A percentile compares a stretch with the other conserved stretches of the same genome.
These are phyloP conservation scores for Tinea trinotella DNA, from an alignment of 2,888 invertebrate genomes.

Conservation along the genomic window DNA sequence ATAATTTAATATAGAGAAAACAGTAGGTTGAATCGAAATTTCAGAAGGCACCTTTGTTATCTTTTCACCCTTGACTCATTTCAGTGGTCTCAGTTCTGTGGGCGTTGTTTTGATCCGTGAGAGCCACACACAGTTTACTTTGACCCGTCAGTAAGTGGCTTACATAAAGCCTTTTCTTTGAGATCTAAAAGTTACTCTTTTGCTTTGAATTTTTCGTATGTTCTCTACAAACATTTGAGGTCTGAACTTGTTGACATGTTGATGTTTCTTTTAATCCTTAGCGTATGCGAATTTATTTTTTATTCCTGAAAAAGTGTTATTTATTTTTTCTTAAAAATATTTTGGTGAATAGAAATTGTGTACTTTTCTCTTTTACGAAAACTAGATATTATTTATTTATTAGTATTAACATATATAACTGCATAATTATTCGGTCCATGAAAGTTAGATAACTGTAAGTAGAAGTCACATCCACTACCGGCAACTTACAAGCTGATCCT, in stretches of 20 bases:
- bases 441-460: too few relatives aligned
- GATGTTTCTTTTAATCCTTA: background rate
- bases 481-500: too few relatives aligned
- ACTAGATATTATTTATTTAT: too few relatives aligned
- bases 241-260: background rate
- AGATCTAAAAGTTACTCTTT: conserved; percentile 1
- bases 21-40: too few relatives aligned
- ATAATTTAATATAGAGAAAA: too few relatives aligned
- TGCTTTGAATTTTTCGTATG: conserved; percentile 4
- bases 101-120: conserved; percentile 6
- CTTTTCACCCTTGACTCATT: background rate
- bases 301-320: background rate
- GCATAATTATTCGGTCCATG: too few relatives aligned
- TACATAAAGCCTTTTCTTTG: conserved; percentile 5
- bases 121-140: conserved; percentile 1
- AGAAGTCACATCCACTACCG: too few relatives aligned
- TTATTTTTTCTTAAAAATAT: too few relatives aligned
- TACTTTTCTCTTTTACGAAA: too few relatives aligned
- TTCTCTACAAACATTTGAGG: background rate
- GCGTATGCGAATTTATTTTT: background rate
- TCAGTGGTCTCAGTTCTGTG: background rate
- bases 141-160: conserved; percentile 2
- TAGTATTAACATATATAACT: too few relatives aligned
- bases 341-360: too few relatives aligned
- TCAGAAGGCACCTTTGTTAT: background rate